Conservation (phyloP, 2,113 vertebrate species). For the Panthera leo region DNA sequence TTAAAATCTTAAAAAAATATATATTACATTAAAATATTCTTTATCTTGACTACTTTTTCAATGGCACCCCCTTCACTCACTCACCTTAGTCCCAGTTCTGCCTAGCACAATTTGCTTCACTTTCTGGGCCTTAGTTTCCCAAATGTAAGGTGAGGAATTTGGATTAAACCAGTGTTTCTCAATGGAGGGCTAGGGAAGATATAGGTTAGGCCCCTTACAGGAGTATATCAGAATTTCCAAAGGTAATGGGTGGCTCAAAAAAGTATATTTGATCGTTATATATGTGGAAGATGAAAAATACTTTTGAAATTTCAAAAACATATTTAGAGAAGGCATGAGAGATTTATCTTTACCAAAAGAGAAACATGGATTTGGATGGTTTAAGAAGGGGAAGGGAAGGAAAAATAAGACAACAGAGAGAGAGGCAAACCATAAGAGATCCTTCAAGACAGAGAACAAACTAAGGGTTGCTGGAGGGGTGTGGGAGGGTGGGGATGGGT, state of each 20-base stretch:
- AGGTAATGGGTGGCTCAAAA: not conserved
- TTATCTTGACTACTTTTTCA: not conserved
- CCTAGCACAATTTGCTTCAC: not conserved
- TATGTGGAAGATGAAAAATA: not conserved
- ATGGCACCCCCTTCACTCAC: not conserved
- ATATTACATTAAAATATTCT: not conserved
- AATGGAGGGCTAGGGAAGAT: not conserved
- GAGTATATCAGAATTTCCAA: constrained; percentile 32
- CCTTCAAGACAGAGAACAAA: too few species aligned
- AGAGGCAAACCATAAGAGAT: too few species aligned
- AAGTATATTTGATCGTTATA: not conserved
- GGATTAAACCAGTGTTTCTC: constrained; percentile 8
- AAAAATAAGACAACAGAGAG: too few species aligned
- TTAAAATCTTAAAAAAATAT: not conserved
- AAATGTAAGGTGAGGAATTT: not conserved
- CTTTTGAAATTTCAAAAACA: constrained; percentile 40
- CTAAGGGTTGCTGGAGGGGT: too few species aligned
- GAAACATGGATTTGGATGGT: not conserved
- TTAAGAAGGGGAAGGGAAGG: not conserved
- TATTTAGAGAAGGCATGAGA: not conserved
- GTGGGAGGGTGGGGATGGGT: too few species aligned
- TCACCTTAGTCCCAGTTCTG: not conserved
- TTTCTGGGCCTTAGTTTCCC: not conserved
- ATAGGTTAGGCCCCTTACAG: not conserved
- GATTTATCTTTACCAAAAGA: constrained; percentile 24